Evolutionary conservation across 2,797 vertebrate species (phyloP), one percentile per base, ranked within the genome.

Genomic region (Lagocephalus sceleratus): DNA sequence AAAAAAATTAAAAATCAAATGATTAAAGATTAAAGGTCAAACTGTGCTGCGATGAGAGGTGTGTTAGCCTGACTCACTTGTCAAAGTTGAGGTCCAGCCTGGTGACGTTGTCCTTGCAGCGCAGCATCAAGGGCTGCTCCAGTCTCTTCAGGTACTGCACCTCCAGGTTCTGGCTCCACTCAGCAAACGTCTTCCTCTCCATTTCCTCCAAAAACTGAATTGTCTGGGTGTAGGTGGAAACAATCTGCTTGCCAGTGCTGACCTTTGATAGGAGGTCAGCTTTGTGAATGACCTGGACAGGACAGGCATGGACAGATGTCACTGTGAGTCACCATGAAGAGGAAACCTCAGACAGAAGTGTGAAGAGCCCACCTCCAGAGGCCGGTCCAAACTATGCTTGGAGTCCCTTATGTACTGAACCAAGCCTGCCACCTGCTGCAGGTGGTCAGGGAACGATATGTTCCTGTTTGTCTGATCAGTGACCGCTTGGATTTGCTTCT

Each of bases 1-100:
- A 57, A 8, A 32, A 53, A 6, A 52, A 58, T 57, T 1, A 14
- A 16, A 64, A 25, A 58, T 57, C 1, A 14, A 16, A 64, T 21
- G 32, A 14, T 14, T 35, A 14, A 35, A 12, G 32, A 35, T 29
- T 29, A 29, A 11, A 8, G 29, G 29, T 35, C 32, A 14, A 10
- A 39, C 3, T 40, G 12, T 29, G 14, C n/a, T 68, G 11, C 9
- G 29, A 10, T 1, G 42, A 17, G 50, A 9, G 45, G 19, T 57
- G 22, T 8, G 25, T 54, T 29, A 52, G 26, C 35, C 10, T 51
- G 3, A 70, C 85, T 16, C 80, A 95, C 94, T 81, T 91, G 87
- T 94, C 91, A 52, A 96, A 94, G 81, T 94, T 95, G 70, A 92
- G 63, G 6, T 92, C 89, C 74, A 96, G 76, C 82, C 86, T 89